These are phyloP conservation scores for Liparis tanakae DNA, from an alignment of 2,797 vertebrate species.

Conservation along the genomic window DNA sequence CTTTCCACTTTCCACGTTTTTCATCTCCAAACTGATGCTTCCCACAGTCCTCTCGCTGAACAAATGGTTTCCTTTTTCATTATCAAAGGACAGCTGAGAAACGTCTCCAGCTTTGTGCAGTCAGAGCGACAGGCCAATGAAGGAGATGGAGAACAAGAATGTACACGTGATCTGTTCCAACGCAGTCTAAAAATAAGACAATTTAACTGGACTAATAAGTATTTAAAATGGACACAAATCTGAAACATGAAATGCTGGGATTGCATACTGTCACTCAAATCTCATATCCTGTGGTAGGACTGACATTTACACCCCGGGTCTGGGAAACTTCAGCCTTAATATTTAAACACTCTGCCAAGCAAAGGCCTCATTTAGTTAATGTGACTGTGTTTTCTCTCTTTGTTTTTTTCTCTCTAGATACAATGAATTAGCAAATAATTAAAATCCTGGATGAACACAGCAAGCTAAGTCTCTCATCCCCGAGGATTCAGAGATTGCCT, in stretches of 20 bases:
- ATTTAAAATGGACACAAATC: constrained; percentile 32
- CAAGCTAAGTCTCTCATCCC: constrained; percentile 26
- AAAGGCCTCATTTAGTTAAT: constrained; percentile 67
- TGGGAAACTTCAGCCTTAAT: constrained; percentile 65
- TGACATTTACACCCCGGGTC: constrained; percentile 58
- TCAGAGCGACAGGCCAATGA: constrained; percentile 23
- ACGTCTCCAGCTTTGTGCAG: constrained; percentile 39
- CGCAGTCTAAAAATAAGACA: constrained; percentile 39
- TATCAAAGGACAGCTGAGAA: constrained; percentile 71
- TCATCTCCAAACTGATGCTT: constrained; percentile 42
- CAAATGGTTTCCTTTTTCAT: constrained; percentile 69
- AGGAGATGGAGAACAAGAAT: constrained; percentile 38
- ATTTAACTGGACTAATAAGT: constrained; percentile 39
- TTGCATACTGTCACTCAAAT: constrained; percentile 52
- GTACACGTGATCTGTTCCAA: constrained; percentile 41
- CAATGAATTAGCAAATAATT: constrained; percentile 32
- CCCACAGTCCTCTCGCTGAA: constrained; percentile 51
- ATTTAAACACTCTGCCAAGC: constrained; percentile 64
- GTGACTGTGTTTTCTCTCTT: constrained; percentile 56
- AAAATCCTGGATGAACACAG: constrained; percentile 18
- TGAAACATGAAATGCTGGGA: constrained; percentile 43
- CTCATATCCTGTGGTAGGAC: constrained; percentile 48
- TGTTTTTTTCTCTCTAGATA: constrained; percentile 41
- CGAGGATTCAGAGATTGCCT: constrained; percentile 37
- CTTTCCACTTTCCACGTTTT: constrained; percentile 24